These are phyloP conservation scores for Sarcophaga bullata DNA, from an alignment of 1,140 invertebrate genomes.

Conservation along the genomic window DNA sequence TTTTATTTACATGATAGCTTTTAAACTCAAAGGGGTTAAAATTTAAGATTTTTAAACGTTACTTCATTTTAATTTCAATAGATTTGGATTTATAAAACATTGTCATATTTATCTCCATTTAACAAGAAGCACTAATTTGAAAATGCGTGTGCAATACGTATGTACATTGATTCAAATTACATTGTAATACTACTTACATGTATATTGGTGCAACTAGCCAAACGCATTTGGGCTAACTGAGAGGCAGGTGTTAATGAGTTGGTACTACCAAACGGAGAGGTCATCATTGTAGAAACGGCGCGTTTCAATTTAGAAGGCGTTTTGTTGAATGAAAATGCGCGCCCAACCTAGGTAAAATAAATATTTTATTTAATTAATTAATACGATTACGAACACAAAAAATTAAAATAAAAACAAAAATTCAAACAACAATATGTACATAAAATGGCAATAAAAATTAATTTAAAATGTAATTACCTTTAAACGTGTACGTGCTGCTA, in stretches of 20 bases:
- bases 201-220: constrained; percentile 85
- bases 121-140: too few relatives aligned
- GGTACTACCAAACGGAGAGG: constrained; percentile 84
- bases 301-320: constrained; percentile 92
- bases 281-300: constrained; percentile 93
- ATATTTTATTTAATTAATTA: constrained; percentile 44
- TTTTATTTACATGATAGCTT: too few relatives aligned
- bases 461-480: constrained; percentile 70
- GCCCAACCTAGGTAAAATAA: constrained; percentile 71
- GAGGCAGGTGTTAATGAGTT: constrained; percentile 79
- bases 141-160: too few relatives aligned
- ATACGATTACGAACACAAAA: constrained; percentile 20
- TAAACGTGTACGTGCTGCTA: constrained; percentile 82
- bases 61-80: too few relatives aligned
- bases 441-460: constrained; percentile 7
- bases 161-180: too few relatives aligned
- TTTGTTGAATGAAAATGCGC: constrained; percentile 94
- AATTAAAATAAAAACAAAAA: constrained; percentile 38
- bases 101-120: too few relatives aligned
- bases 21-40: too few relatives aligned
- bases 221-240: constrained; percentile 81
- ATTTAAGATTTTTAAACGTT: too few relatives aligned
- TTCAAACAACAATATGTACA: neutral
- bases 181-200: constrained; percentile 72
- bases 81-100: too few relatives aligned